These are phyloP conservation scores for Oscheius sp. DNA, from an alignment of 2,888 invertebrate species.

Conservation along the genomic window DNA sequence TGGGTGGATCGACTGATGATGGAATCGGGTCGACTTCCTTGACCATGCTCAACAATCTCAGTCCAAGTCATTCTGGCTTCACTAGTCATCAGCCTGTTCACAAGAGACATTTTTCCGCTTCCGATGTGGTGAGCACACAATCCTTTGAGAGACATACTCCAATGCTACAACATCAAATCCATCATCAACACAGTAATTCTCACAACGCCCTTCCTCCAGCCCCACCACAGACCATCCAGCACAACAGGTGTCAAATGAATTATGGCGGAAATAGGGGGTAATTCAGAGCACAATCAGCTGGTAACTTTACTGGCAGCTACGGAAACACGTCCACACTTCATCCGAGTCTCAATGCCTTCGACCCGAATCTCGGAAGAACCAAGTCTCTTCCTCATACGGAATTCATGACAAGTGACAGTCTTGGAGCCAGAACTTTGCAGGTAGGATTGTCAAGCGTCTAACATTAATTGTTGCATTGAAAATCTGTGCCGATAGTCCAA, in stretches of 20 bases:
- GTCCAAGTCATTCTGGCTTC: slow-evolving; percentile 22
- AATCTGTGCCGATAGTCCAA: too few species aligned
- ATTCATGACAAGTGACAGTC: too few species aligned
- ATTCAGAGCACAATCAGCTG: slow-evolving; percentile 12
- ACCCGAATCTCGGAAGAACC: slow-evolving; percentile 3
- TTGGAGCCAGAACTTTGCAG: too few species aligned
- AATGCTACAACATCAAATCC: slow-evolving; percentile 5
- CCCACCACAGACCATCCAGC: slow-evolving; percentile 2
- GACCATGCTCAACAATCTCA: slow-evolving; percentile 25
- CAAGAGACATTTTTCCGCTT: slow-evolving; percentile 9
- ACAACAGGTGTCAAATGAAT: background rate
- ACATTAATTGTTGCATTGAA: background rate
- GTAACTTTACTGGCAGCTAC: slow-evolving; percentile 4
- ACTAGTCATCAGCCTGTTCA: slow-evolving; percentile 1
- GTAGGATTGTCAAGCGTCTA: too few species aligned
- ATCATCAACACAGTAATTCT: slow-evolving; percentile 17
- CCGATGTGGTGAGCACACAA: background rate
- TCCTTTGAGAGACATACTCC: background rate
- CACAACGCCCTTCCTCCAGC: slow-evolving; percentile 14
- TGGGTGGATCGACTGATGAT: slow-evolving; percentile 38
- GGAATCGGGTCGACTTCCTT: slow-evolving; percentile 18
- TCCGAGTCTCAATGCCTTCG: background rate
- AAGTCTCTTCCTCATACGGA: too few species aligned
- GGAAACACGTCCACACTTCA: slow-evolving; percentile 18
- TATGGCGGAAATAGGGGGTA: background rate